phyloP scores from a whole-genome alignment of 2,888 invertebrate genomes.

The Sarcophaga rosellei region DNA sequence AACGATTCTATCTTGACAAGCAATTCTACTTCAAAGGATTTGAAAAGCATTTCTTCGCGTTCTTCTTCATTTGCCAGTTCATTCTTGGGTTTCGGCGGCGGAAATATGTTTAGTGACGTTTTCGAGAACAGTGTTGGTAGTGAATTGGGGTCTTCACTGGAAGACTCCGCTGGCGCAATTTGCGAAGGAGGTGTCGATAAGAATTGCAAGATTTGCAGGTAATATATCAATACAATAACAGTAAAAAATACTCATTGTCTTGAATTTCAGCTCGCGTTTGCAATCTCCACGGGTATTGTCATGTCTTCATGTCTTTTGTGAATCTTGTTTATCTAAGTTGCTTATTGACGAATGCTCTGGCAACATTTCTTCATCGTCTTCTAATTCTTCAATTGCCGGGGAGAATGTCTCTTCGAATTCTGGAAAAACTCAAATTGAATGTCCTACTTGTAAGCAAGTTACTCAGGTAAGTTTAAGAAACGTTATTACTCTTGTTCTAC shows the following conservation, averaged over 20 bases:
- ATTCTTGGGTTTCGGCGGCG: conserved; percentile 57
- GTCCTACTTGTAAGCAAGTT: conserved; percentile 92
- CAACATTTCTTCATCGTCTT: conserved; percentile 81
- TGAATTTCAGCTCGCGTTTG: conserved; percentile 84
- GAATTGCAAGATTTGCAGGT: conserved; percentile 86
- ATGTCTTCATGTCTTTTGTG: conserved; percentile 98
- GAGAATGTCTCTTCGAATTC: conserved; percentile 70
- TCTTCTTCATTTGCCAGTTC: conserved; percentile 68
- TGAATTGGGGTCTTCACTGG: conserved; percentile 79
- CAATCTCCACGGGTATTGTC: conserved; percentile 93
- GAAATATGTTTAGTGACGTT: conserved; percentile 71
- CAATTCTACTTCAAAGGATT: conserved; percentile 67
- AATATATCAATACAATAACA: conserved; percentile 73
- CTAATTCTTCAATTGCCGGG: conserved; percentile 77
- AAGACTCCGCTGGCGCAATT: conserved; percentile 78
- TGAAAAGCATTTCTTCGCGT: conserved; percentile 69
- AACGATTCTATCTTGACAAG: conserved; percentile 59
- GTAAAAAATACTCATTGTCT: background rate
- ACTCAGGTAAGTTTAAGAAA: conserved; percentile 85
- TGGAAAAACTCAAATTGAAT: conserved; percentile 82
- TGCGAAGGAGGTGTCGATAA: conserved; percentile 82
- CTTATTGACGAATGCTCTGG: conserved; percentile 86
- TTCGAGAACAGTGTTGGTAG: conserved; percentile 76
- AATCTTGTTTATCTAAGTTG: conserved; percentile 92
- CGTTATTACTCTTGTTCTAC: background rate